Base-by-base conservation (phyloP, 2,888 invertebrate species). In the Hanleya hanleyi region DNA sequence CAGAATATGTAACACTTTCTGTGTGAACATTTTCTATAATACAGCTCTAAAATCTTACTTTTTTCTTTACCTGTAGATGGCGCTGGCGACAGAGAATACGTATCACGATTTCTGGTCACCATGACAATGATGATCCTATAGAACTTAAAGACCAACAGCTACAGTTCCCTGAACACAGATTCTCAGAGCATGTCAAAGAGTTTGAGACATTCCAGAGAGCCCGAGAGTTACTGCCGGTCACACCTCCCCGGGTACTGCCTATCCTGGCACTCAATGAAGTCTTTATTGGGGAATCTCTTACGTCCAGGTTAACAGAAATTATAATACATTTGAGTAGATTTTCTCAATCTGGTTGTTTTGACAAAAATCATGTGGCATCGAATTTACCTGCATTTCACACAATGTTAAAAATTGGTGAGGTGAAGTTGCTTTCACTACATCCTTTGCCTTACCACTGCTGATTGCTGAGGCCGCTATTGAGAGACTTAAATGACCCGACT, bases 211-310 rank as follows among this genome's bases (percentile, higher is more conserved):
- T 50, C 67, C 50, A 29, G 49, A 7, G 47, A 49, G 32, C 26
- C 36, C 37, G 37, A 72, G 47, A 35, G 47, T 15, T 77, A 71
- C 68, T 78, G 50, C 66, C 71, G 35, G 69, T 70, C 4, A 67
- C 76, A 66, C 62, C 70, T 1, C 65, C 68, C 6, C 70, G 83
- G 79, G 93, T 95, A 61, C 91, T 98, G 65, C 98, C 99, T 0
- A 95, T 95, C 86, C 91, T 98, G 82, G 98, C 98, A 0, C 92
- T 99, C n/a, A 99, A 99, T 90, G 99, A 99, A 93, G 97, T 99
- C 33, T 99, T 98, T 88, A 95, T 99, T 87, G 99, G 99, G 0
- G 99, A 99, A 92, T 95, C 95, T 70, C 93, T 98, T 76, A 97
- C 99, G 15, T 97, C 99, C 0, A 93, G 92, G 90, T 91, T 75